phyloP scores from a whole-genome alignment of 2,797 vertebrate species.

The Crocidura indochinensis region DNA sequence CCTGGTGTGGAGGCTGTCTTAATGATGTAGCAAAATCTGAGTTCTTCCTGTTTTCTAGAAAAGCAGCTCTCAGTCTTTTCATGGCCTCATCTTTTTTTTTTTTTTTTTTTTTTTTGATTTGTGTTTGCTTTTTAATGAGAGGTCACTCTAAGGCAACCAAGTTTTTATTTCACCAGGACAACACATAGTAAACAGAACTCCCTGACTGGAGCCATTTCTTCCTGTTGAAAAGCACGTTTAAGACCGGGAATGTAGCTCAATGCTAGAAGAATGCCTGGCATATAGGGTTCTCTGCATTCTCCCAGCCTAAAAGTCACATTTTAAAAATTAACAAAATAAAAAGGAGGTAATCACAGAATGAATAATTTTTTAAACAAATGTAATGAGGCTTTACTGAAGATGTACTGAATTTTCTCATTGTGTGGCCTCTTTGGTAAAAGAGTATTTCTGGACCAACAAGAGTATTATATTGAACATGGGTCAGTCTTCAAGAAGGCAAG shows the following conservation, averaged over 20 bases:
- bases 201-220: not conserved
- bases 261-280: not conserved
- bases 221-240: not conserved
- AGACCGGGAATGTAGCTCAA: not conserved
- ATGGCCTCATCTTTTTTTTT: conserved; percentile 13
- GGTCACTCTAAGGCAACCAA: conserved; percentile 44
- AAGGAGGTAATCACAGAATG: not conserved
- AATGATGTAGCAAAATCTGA: conserved; percentile 68
- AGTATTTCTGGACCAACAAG: not conserved
- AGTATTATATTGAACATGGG: not conserved
- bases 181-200: conserved; percentile 1
- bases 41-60: conserved; percentile 54
- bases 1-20: conserved; percentile 52
- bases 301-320: not conserved
- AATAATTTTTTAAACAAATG: not conserved
- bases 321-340: not conserved
- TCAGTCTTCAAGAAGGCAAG: not conserved
- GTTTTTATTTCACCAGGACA: conserved; percentile 42
- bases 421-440: not conserved
- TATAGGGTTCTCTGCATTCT: not conserved
- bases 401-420: not conserved
- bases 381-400: not conserved
- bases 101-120: not conserved
- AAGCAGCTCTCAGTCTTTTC: conserved; percentile 40
- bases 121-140: conserved; percentile 5